phyloP scores from a whole-genome alignment of 2,888 invertebrate species.

The Elmis aenea region DNA sequence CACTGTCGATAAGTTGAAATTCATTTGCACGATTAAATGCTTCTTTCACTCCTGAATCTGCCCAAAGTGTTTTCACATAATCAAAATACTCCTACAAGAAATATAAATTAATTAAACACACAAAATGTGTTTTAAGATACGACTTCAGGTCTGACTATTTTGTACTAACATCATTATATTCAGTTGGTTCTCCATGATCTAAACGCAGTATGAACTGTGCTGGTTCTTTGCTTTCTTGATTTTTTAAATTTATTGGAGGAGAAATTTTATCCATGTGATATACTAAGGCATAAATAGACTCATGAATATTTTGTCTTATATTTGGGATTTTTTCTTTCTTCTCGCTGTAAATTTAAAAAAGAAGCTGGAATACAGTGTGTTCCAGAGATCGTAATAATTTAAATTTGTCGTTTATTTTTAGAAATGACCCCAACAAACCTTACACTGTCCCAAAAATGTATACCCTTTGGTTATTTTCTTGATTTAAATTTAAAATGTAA shows the following conservation, averaged over 20 bases:
- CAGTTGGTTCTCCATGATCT: slow-evolving; percentile 51
- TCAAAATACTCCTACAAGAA: slow-evolving; percentile 64
- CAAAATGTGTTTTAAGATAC: slow-evolving; percentile 4
- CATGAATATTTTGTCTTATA: slow-evolving; percentile 70
- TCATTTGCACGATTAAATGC: slow-evolving; percentile 68
- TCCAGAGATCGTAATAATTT: too few species aligned
- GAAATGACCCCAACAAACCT: too few species aligned
- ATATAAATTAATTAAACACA: slow-evolving; percentile 1
- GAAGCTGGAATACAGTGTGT: too few species aligned
- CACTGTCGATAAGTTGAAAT: slow-evolving; percentile 74
- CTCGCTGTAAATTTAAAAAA: slow-evolving; percentile 55
- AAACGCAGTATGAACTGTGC: slow-evolving; percentile 51
- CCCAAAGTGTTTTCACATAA: slow-evolving; percentile 63
- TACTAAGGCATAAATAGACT: slow-evolving; percentile 65
- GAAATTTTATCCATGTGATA: slow-evolving; percentile 51
- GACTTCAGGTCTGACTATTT: too few species aligned
- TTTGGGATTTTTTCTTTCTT: slow-evolving; percentile 59
- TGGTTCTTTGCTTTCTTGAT: slow-evolving; percentile 48
- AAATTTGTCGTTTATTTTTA: too few species aligned
- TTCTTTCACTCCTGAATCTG: slow-evolving; percentile 64
- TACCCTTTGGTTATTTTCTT: too few species aligned
- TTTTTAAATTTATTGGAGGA: slow-evolving; percentile 48
- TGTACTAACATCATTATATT: slow-evolving; percentile 53
- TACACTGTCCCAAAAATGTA: too few species aligned
- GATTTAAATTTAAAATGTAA: too few species aligned